A percentile compares a stretch with the other conserved stretches of the same genome.
These are phyloP conservation scores for Eupithecia abbreviata DNA, from an alignment of 2,888 invertebrate genomes.

Conservation along the genomic window DNA sequence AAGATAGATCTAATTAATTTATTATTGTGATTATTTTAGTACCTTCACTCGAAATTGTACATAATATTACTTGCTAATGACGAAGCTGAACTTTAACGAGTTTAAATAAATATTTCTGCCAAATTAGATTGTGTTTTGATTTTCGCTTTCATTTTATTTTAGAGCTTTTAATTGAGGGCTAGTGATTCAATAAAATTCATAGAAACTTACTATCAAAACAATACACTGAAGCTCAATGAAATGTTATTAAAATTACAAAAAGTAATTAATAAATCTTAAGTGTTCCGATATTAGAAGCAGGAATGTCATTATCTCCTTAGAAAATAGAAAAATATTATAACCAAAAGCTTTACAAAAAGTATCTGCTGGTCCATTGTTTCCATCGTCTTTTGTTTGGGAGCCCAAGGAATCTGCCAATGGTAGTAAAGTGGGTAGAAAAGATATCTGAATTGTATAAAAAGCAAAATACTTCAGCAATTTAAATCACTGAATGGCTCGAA, in stretches of 20 bases:
- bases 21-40: constrained; percentile 79
- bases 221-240: neutral
- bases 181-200: neutral
- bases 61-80: constrained; percentile 79
- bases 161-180: neutral
- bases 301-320: neutral
- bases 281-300: neutral
- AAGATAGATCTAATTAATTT: constrained; percentile 77
- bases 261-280: neutral
- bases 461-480: constrained; percentile 58
- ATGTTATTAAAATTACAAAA: neutral
- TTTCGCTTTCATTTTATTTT: constrained; percentile 42
- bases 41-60: constrained; percentile 79
- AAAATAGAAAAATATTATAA: constrained; percentile 1
- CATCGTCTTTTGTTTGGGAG: constrained; percentile 49
- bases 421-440: constrained; percentile 30
- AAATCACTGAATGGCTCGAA: constrained; percentile 55
- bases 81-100: constrained; percentile 80
- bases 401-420: constrained; percentile 42
- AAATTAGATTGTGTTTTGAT: constrained; percentile 71
- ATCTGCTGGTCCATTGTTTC: constrained; percentile 52
- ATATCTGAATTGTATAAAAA: constrained; percentile 51
- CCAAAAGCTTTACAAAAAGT: constrained; percentile 40
- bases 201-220: neutral
- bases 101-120: constrained; percentile 84